Conservation (phyloP, 2,113 vertebrate genomes). For the Lucifuga dentata region DNA sequence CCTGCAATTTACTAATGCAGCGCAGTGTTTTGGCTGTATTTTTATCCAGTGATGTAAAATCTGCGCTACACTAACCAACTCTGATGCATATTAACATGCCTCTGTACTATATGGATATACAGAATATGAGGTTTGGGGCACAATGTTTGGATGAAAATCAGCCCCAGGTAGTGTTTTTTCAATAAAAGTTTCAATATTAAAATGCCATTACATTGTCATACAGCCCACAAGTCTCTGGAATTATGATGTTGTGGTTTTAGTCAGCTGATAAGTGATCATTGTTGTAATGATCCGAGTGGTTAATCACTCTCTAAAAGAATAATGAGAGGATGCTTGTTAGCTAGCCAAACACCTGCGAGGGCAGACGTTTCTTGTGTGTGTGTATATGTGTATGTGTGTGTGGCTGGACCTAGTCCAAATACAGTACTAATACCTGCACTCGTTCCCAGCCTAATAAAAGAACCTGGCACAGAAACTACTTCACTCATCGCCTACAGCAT, state of each 20-base stretch:
- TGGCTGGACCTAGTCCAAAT: slow-evolving; percentile 61
- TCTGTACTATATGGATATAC: too few relatives aligned
- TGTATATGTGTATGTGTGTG: slow-evolving; percentile 29
- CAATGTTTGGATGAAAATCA: too few relatives aligned
- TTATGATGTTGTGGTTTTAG: slow-evolving; percentile 64
- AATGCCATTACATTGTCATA: slow-evolving; percentile 29
- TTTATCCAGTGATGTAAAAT: slow-evolving; percentile 60
- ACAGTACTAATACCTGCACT: slow-evolving; percentile 61
- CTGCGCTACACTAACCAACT: slow-evolving; percentile 35
- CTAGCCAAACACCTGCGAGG: slow-evolving; percentile 76
- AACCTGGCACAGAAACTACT: slow-evolving; percentile 46
- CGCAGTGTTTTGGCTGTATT: slow-evolving; percentile 45
- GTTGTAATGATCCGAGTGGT: slow-evolving; percentile 59
- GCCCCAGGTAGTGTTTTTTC: slow-evolving; percentile 13
- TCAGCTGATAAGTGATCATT: slow-evolving; percentile 64
- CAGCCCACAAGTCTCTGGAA: slow-evolving; percentile 36
- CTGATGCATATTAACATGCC: slow-evolving; percentile 15
- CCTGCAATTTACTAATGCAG: slow-evolving; percentile 42
- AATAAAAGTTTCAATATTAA: slow-evolving; percentile 39
- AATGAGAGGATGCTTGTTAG: slow-evolving; percentile 74
- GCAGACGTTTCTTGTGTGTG: slow-evolving; percentile 57
- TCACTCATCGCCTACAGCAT: slow-evolving; percentile 30
- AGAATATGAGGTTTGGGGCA: too few relatives aligned
- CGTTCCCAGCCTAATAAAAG: slow-evolving; percentile 54
- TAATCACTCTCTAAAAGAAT: slow-evolving; percentile 75